Base-by-base conservation (phyloP, 1,140 invertebrate species). In the Caerostris darwini region DNA sequence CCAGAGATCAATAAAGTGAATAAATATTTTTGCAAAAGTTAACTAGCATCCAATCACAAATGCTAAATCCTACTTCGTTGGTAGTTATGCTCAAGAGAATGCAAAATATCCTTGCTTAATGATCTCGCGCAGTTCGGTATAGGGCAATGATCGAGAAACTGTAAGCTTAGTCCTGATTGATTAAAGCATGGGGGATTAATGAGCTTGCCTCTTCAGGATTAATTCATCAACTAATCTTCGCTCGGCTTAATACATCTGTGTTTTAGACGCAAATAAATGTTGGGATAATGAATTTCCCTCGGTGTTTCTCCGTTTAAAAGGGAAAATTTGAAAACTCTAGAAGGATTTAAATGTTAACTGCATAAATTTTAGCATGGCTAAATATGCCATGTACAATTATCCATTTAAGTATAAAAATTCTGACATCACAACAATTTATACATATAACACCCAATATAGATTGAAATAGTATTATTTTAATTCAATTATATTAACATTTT, bases 101-200 rank as follows among this genome's bases (percentile, higher is more conserved):
- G 10, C 10, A 77, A 77, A 77, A 77, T 77, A 50, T 50, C 12
- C 34, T 77, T 5, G 12, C 8, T 77, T 50, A 77, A 77, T 50
- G 71, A 77, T 34, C 7, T 3, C 5, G 7, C 71, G 12, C 53
- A 5, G 34, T 12, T 50, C 10, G 8, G 19, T 7, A 77, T 12
- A 14, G 5, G 34, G 71, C 71, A 77, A 50, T 77, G 34, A 77
- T 50, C 19, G 10, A 34, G 53, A 53, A 50, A 50, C 8, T 77
- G 71, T 77, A 77, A 12, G 71, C 71, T 77, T 77, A 50, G 34
- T 50, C 34, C 53, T 77, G 71, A 77, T 77, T 77, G 34, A 77
- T 77, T 77, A 77, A 77, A 77, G 34, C 3, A 77, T 50, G 34
- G 71, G 34, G 71, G 34, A 77, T 77, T 77, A 67, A 67, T 67